Percentiles rank a stretch among this genome's conserved stretches.
These are phyloP conservation scores for Vulpes lagopus DNA, from an alignment of 2,113 vertebrate species.

Conservation along the genomic window DNA sequence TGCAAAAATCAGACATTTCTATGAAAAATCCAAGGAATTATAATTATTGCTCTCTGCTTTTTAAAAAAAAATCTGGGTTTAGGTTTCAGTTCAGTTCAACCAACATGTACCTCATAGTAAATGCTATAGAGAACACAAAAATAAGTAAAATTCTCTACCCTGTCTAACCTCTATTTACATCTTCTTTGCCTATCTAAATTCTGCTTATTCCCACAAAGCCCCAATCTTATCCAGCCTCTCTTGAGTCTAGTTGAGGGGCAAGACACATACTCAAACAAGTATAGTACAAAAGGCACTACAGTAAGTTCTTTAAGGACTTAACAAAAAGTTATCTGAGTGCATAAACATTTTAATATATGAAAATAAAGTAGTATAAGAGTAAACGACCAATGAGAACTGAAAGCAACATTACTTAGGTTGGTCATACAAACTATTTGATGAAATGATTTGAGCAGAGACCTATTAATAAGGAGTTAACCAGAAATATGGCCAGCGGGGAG, in stretches of 20 bases:
- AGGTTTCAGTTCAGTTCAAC: slow-evolving; percentile 44
- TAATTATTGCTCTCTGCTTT: neutral
- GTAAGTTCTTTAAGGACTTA: neutral
- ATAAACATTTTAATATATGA: neutral
- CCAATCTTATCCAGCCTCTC: neutral
- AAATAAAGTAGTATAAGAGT: neutral
- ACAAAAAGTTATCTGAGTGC: neutral
- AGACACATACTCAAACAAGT: neutral
- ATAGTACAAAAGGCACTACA: neutral
- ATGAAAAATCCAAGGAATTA: slow-evolving; percentile 33
- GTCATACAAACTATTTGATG: neutral
- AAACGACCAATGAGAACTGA: neutral
- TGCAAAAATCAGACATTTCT: slow-evolving; percentile 56
- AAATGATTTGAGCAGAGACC: neutral
- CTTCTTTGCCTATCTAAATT: slow-evolving; percentile 42
- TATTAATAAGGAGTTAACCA: neutral
- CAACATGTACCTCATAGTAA: neutral
- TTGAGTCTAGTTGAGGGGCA: neutral
- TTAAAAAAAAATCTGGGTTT: neutral
- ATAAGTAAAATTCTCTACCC: neutral
- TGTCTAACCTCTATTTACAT: neutral
- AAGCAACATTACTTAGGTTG: neutral
- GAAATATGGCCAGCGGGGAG: neutral
- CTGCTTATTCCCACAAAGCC: neutral
- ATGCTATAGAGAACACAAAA: neutral